Evolutionary conservation across 2,797 vertebrate genomes (phyloP).

Genomic region (Rhinichthys osculus): DNA sequence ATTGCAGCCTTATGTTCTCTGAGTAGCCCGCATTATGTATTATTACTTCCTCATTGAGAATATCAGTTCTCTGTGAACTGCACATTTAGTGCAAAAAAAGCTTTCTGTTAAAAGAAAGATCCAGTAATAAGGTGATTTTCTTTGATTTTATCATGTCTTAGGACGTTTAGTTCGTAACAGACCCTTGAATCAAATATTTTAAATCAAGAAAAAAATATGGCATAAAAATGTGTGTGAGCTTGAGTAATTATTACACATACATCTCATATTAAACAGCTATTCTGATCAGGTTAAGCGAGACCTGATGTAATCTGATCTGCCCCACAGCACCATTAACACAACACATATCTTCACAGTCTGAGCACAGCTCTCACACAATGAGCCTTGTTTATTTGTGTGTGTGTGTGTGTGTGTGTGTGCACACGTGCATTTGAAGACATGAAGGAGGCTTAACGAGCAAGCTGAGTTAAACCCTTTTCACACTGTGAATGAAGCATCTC

Average conservation of each 20-base stretch:
- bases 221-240: constrained; percentile 12
- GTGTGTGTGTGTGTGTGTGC: neutral
- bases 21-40: constrained; percentile 10
- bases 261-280: constrained; percentile 30
- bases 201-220: neutral
- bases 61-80: constrained; percentile 43
- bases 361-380: constrained; percentile 36
- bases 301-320: constrained; percentile 45
- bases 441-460: constrained; percentile 31
- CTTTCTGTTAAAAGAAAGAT: constrained; percentile 1
- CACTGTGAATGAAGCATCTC: constrained; percentile 47
- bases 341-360: constrained; percentile 36
- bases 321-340: constrained; percentile 33
- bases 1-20: constrained; percentile 15
- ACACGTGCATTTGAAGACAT: constrained; percentile 1
- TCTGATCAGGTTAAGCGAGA: constrained; percentile 47
- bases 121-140: constrained; percentile 1
- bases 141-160: constrained; percentile 29
- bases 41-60: constrained; percentile 38
- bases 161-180: constrained; percentile 5
- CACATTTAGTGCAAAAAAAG: constrained; percentile 27
- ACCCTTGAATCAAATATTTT: constrained; percentile 22
- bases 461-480: constrained; percentile 50
- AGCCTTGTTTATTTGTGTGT: constrained; percentile 26
- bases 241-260: constrained; percentile 16